Conservation (phyloP, 1,140 invertebrate genomes). For the Semibalanus balanoides region DNA sequence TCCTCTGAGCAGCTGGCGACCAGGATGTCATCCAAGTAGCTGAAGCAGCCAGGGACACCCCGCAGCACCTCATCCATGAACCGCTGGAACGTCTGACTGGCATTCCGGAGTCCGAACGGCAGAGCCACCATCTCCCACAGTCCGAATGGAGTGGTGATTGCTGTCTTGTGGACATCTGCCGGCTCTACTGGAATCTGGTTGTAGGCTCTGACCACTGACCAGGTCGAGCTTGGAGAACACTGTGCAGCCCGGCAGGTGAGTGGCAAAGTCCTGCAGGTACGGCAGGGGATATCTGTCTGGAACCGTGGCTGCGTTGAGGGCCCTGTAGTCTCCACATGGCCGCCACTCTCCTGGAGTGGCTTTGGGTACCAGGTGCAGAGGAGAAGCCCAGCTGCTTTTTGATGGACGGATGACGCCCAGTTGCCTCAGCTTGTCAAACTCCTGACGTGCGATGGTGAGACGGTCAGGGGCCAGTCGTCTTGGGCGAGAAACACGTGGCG, state of each 20-base stretch:
- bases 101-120: constrained; percentile 26
- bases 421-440: constrained; percentile 19
- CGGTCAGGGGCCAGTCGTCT: constrained; percentile 25
- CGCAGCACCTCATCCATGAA: constrained; percentile 16
- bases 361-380: constrained; percentile 21
- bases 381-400: constrained; percentile 18
- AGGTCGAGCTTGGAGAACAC: constrained; percentile 21
- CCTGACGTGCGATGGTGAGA: constrained; percentile 19
- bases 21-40: constrained; percentile 18
- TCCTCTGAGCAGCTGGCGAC: constrained; percentile 4
- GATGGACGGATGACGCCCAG: constrained; percentile 16
- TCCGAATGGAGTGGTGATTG: constrained; percentile 22
- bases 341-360: constrained; percentile 23
- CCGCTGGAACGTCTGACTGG: constrained; percentile 21
- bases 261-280: constrained; percentile 18
- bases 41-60: constrained; percentile 9
- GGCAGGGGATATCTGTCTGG: constrained; percentile 25
- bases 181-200: constrained; percentile 17
- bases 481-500: constrained; percentile 1
- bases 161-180: constrained; percentile 18
- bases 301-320: constrained; percentile 30
- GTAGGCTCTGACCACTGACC: background rate
- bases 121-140: constrained; percentile 25
- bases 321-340: constrained; percentile 31
- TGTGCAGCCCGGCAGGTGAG: constrained; percentile 1